These are phyloP conservation scores for Bujurquina vittata DNA, from an alignment of 2,113 vertebrate species.

Conservation along the genomic window DNA sequence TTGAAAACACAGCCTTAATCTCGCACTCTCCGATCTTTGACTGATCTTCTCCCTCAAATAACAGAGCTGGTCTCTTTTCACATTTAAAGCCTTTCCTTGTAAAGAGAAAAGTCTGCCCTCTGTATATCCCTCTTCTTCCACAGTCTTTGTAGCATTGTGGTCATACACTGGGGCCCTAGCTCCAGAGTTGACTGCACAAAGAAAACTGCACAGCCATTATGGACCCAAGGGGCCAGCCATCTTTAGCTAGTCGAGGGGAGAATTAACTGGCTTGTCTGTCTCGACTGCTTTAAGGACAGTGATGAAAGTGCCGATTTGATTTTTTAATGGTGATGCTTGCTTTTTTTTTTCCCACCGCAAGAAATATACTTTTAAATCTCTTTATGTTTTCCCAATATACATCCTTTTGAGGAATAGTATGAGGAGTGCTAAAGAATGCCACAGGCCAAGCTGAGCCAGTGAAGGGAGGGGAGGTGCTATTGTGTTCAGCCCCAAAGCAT, in stretches of 20 bases:
- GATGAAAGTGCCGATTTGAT: slow-evolving; percentile 11
- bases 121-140: slow-evolving; percentile 11
- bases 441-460: slow-evolving; percentile 54
- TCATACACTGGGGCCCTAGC: slow-evolving; percentile 56
- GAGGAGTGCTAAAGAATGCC: slow-evolving; percentile 59
- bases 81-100: slow-evolving; percentile 31
- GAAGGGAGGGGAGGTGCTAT: slow-evolving; percentile 49
- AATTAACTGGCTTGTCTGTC: slow-evolving; percentile 55
- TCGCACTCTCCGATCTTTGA: neutral
- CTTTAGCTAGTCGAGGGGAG: slow-evolving; percentile 56
- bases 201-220: slow-evolving; percentile 64
- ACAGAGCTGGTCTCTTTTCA: slow-evolving; percentile 31
- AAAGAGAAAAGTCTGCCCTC: slow-evolving; percentile 46
- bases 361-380: neutral
- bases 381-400: slow-evolving; percentile 8
- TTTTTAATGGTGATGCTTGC: neutral
- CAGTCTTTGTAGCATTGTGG: slow-evolving; percentile 63
- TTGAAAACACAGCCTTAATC: slow-evolving; percentile 38
- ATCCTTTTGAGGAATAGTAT: slow-evolving; percentile 18
- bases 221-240: slow-evolving; percentile 65
- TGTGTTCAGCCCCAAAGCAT: slow-evolving; percentile 71
- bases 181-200: slow-evolving; percentile 71
- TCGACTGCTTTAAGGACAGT: slow-evolving; percentile 15
- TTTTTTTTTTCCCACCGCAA: neutral
- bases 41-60: slow-evolving; percentile 1